Percentiles rank a stretch among this genome's conserved stretches.
phyloP scores from a whole-genome alignment of 2,113 vertebrate genomes.

The Alosa alosa region DNA sequence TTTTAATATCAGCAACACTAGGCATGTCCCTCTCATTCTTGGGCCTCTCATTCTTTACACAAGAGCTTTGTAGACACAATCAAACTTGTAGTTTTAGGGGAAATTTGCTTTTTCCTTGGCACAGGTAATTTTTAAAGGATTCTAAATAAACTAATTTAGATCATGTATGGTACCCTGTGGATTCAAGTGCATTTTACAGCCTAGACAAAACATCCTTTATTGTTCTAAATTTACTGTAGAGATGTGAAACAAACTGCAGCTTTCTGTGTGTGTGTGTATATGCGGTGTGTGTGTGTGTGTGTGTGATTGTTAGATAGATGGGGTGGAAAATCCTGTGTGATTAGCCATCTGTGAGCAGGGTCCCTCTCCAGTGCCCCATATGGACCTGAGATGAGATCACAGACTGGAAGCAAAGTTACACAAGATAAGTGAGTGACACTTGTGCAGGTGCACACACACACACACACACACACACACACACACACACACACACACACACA shows the following conservation, averaged over 20 bases:
- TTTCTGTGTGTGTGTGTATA: constrained; percentile 13
- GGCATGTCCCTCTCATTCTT: too few relatives aligned
- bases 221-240: not conserved
- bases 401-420: constrained; percentile 20
- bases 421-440: not conserved
- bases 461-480: not conserved
- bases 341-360: constrained; percentile 48
- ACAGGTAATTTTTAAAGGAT: too few relatives aligned
- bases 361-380: constrained; percentile 55
- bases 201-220: not conserved
- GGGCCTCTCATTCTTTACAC: too few relatives aligned
- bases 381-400: constrained; percentile 46
- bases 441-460: not conserved
- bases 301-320: constrained; percentile 44
- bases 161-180: not conserved
- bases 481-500: not conserved
- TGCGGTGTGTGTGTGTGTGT: constrained; percentile 24
- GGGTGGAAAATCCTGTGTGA: constrained; percentile 44
- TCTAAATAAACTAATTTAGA: not conserved
- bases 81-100: too few relatives aligned
- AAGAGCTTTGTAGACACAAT: too few relatives aligned
- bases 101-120: too few relatives aligned
- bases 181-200: not conserved
- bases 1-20: too few relatives aligned
- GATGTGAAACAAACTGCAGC: not conserved